Conservation (phyloP, 92 coral and sea anemone species). For the Heteractis magnifica region DNA sequence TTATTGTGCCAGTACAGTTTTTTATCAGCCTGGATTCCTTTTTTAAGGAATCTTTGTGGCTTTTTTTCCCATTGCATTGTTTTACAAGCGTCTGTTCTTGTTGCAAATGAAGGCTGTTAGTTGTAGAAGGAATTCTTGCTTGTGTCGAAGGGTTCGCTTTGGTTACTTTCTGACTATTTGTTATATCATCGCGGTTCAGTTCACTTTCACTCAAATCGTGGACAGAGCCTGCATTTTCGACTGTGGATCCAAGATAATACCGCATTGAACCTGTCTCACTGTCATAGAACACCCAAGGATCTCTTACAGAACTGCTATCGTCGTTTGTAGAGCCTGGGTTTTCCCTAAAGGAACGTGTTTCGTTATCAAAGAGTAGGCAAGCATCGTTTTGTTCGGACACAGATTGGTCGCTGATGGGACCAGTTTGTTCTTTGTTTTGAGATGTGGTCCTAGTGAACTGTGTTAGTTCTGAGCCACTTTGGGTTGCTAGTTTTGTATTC, state of each 20-base stretch:
- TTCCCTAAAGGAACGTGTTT: not conserved
- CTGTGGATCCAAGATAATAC: not conserved
- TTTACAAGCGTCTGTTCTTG: not conserved
- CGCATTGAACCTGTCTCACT: not conserved
- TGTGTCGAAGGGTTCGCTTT: not conserved
- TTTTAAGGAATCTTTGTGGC: not conserved
- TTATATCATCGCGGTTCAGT: no score
- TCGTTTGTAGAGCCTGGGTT: not conserved
- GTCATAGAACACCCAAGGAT: not conserved
- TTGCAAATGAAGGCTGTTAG: not conserved
- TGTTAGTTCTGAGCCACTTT: not conserved
- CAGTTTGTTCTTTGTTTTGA: not conserved
- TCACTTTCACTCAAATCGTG: not conserved
- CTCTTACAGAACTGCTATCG: not conserved
- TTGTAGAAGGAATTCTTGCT: not conserved
- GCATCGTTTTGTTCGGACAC: not conserved
- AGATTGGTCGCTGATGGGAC: not conserved
- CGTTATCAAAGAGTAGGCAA: not conserved
- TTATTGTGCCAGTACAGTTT: not conserved
- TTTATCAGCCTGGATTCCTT: not conserved
- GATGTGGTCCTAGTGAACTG: not conserved
- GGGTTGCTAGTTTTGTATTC: not conserved
- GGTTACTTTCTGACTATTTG: no score
- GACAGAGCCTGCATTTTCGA: not conserved
- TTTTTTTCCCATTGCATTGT: not conserved